Evolutionary conservation across 2,113 vertebrate genomes (phyloP).

Genomic region (Bambusicola thoracicus): DNA sequence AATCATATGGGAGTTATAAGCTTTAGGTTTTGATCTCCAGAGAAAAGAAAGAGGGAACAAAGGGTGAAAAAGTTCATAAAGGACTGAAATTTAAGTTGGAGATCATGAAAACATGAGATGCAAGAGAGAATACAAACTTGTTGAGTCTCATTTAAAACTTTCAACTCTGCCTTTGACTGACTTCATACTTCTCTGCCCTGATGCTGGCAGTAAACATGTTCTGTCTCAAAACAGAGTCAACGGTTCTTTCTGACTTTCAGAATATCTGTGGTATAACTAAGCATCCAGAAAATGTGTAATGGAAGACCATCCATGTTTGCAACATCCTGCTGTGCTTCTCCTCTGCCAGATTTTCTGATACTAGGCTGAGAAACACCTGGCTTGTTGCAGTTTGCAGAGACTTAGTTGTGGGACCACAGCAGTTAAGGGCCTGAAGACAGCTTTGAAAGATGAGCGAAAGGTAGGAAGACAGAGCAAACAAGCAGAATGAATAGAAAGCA

Average conservation of each 20-base stretch:
- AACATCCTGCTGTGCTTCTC: background rate
- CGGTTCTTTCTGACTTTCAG: background rate
- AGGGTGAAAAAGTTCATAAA: background rate
- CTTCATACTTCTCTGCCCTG: background rate
- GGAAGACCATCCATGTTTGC: background rate
- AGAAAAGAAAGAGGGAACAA: background rate
- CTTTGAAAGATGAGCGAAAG: background rate
- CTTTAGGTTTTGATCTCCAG: background rate
- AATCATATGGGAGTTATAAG: background rate
- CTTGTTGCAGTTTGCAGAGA: background rate
- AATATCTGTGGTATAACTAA: background rate
- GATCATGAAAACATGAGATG: background rate
- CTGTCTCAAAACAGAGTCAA: background rate
- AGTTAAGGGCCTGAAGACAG: background rate
- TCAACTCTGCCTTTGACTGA: background rate
- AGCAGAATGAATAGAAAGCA: background rate
- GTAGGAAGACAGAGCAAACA: background rate
- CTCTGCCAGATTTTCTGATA: background rate
- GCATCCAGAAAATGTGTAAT: background rate
- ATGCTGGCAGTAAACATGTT: too few relatives aligned
- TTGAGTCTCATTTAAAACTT: background rate
- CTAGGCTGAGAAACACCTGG: background rate
- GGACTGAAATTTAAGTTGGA: background rate
- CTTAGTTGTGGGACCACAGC: background rate
- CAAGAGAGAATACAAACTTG: background rate